These are phyloP conservation scores for Lucilia sericata DNA, from an alignment of 1,140 invertebrate genomes.

Conservation along the genomic window DNA sequence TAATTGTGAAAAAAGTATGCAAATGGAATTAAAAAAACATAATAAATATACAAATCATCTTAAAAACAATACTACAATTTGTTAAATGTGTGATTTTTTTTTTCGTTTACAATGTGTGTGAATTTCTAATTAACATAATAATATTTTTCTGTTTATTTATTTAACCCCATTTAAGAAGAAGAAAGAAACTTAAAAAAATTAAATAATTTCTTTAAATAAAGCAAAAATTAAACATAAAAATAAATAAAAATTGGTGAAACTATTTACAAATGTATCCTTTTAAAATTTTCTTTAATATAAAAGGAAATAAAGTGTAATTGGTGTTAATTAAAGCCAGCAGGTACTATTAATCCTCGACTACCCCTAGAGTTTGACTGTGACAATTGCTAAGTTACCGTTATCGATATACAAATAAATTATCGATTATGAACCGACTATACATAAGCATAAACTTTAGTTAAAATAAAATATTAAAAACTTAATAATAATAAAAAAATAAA, in stretches of 20 bases:
- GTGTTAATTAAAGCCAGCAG: too few relatives aligned
- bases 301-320: neutral
- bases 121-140: constrained; percentile 18
- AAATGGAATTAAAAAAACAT: neutral
- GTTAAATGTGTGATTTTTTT: constrained; percentile 14
- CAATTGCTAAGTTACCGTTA: too few relatives aligned
- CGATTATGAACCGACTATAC: too few relatives aligned
- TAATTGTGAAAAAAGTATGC: neutral
- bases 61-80: constrained; percentile 16
- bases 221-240: too few relatives aligned
- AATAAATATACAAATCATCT: neutral
- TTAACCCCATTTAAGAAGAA: constrained; percentile 2
- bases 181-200: neutral
- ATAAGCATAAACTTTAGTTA: too few relatives aligned
- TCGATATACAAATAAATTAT: too few relatives aligned
- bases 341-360: too few relatives aligned
- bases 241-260: too few relatives aligned
- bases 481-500: too few relatives aligned
- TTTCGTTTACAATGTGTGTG: neutral
- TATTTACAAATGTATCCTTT: too few relatives aligned
- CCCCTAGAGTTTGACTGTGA: too few relatives aligned
- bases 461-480: too few relatives aligned
- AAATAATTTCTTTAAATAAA: neutral
- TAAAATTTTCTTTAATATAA: neutral
- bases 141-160: neutral